Evolutionary conservation across 2,113 vertebrate species (phyloP).

Genomic region (Martes martes): DNA sequence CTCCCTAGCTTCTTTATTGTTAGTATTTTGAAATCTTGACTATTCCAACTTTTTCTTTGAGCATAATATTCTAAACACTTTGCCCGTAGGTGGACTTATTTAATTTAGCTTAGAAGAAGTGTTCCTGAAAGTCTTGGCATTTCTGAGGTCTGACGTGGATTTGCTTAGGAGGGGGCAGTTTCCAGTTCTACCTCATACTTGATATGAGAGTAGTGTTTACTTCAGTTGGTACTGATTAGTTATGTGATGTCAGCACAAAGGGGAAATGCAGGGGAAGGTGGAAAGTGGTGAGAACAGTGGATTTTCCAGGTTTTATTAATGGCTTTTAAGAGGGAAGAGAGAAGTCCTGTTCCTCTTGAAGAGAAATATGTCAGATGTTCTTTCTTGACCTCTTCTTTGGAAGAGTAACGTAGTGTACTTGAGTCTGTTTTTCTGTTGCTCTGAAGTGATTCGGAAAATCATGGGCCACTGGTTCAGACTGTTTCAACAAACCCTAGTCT

Average conservation of each 20-base stretch:
- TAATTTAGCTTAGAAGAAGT: not conserved
- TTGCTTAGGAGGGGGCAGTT: conserved; percentile 17
- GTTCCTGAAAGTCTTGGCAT: conserved; percentile 46
- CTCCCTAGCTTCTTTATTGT: not conserved
- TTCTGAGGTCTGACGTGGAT: conserved; percentile 38
- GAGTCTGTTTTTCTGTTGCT: not conserved
- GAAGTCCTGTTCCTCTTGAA: not conserved
- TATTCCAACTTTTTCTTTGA: not conserved
- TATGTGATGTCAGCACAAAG: conserved; percentile 4
- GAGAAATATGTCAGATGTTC: not conserved
- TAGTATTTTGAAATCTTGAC: not conserved
- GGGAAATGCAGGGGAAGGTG: not conserved
- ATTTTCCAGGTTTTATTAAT: not conserved
- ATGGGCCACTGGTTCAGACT: not conserved
- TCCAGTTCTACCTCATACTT: not conserved
- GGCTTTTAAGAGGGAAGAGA: not conserved
- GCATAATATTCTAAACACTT: not conserved
- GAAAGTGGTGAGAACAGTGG: not conserved
- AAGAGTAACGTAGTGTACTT: not conserved
- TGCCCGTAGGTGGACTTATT: not conserved
- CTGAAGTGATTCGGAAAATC: not conserved
- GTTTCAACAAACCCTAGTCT: not conserved
- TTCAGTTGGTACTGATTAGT: conserved; percentile 18
- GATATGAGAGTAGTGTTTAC: conserved; percentile 47
- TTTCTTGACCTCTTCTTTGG: conserved; percentile 30